Conservation (phyloP, 2,113 vertebrate genomes). For the zebrafish (Danio rerio) region DNA sequence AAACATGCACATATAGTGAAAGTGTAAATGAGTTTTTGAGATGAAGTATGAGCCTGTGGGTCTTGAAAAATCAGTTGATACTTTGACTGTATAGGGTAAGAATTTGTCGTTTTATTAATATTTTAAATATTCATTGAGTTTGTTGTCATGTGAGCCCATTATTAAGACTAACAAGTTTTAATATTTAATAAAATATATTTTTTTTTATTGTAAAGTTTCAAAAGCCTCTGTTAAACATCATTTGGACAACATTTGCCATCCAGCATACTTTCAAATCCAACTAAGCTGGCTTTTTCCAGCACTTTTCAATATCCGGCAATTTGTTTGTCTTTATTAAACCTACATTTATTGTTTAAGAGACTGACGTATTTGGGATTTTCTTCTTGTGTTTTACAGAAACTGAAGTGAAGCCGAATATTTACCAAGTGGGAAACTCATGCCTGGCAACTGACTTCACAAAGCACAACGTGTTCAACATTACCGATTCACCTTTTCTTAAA, state of each 20-base stretch:
- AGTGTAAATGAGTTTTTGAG: slow-evolving; percentile 25
- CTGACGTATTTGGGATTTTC: slow-evolving; percentile 28
- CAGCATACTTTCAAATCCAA: neutral
- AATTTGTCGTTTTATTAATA: neutral
- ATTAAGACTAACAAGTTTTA: neutral
- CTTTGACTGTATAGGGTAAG: neutral
- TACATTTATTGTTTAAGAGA: neutral
- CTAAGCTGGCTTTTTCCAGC: neutral
- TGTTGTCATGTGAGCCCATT: neutral
- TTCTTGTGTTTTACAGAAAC: slow-evolving; percentile 65
- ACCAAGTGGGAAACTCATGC: fast-evolving
- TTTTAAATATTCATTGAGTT: neutral
- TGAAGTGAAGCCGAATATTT: fast-evolving
- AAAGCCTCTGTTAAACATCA: too few relatives aligned
- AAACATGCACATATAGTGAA: neutral
- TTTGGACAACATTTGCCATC: neutral
- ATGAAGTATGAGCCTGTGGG: slow-evolving; percentile 11
- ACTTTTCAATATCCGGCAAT: too few relatives aligned
- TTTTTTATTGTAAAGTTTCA: too few relatives aligned
- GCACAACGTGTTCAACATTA: fast-evolving
- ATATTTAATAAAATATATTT: too few relatives aligned
- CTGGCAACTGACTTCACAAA: slow-evolving; percentile 68
- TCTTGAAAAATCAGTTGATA: neutral
- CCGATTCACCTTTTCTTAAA: fast-evolving
- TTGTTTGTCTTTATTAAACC: neutral